These are phyloP conservation scores for Poeciliopsis gracilis DNA, from an alignment of 2,797 vertebrate genomes.

Conservation along the genomic window DNA sequence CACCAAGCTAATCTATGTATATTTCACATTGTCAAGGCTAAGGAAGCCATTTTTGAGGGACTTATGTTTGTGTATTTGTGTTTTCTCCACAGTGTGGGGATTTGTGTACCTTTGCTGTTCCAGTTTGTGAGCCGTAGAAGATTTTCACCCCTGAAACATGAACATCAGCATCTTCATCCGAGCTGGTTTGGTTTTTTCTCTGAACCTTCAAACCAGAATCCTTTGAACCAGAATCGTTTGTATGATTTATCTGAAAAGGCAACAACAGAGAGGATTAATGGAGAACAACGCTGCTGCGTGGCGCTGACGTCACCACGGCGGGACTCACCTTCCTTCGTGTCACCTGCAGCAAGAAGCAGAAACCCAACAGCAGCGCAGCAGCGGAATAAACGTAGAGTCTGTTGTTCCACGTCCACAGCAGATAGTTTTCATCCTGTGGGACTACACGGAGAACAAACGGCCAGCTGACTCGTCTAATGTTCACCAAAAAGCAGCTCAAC, in stretches of 20 bases:
- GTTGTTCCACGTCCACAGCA: conserved; percentile 85
- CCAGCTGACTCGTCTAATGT: background rate
- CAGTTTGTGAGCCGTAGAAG: conserved; percentile 94
- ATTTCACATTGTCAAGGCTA: background rate
- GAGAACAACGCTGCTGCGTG: background rate
- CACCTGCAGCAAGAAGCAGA: conserved; percentile 86
- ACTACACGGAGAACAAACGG: conserved; percentile 18
- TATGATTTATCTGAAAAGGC: conserved; percentile 51
- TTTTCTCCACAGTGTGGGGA: background rate
- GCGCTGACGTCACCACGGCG: too few relatives aligned
- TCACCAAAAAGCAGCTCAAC: background rate
- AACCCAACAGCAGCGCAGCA: conserved; percentile 80
- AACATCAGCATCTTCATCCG: conserved; percentile 48
- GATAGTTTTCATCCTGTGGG: conserved; percentile 65
- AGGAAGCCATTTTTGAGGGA: background rate
- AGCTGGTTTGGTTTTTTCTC: conserved; percentile 47
- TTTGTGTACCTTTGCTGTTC: conserved; percentile 89
- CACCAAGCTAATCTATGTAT: background rate
- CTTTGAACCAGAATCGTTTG: background rate
- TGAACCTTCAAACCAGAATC: conserved; percentile 3
- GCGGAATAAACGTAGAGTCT: conserved; percentile 87
- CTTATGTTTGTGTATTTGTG: too few relatives aligned
- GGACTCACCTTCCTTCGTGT: conserved; percentile 74
- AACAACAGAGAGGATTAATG: background rate
- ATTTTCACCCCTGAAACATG: conserved; percentile 86